Evolutionary conservation across 2,888 invertebrate species (phyloP).

Genomic region (Tolmerus cingulatus): DNA sequence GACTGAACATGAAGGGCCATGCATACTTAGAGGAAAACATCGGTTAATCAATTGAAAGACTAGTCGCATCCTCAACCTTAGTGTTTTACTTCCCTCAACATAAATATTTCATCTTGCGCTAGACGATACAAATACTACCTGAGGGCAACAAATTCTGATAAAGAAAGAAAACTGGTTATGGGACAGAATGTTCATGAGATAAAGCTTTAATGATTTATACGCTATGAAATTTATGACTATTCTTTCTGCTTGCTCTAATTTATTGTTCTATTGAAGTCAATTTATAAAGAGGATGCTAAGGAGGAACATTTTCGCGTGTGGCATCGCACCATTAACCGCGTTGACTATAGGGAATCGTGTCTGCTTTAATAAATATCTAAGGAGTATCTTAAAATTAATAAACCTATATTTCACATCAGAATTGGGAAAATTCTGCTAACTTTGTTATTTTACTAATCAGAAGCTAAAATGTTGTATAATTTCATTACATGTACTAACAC

Average conservation of each 20-base stretch:
- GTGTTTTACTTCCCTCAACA: background rate
- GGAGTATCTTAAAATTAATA: too few species aligned
- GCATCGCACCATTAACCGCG: background rate
- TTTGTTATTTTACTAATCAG: too few species aligned
- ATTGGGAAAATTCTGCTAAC: too few species aligned
- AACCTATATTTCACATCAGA: too few species aligned
- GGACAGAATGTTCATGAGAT: background rate
- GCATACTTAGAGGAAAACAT: background rate
- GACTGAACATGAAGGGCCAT: background rate
- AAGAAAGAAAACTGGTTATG: conserved; percentile 23
- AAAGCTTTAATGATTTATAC: conserved; percentile 3
- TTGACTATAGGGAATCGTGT: background rate
- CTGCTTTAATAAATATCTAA: background rate
- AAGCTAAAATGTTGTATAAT: too few species aligned
- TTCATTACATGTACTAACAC: too few species aligned
- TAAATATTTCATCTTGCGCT: background rate
- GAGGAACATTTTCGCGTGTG: background rate
- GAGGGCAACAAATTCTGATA: conserved; percentile 30
- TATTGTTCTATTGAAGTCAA: conserved; percentile 1
- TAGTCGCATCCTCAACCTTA: background rate
- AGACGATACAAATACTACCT: conserved; percentile 10
- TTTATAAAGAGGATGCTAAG: background rate
- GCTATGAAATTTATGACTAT: conserved; percentile 1
- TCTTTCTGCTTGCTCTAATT: background rate
- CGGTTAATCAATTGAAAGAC: conserved; percentile 13